phyloP scores from a whole-genome alignment of 2,113 vertebrate genomes.

The Prionailurus bengalensis region DNA sequence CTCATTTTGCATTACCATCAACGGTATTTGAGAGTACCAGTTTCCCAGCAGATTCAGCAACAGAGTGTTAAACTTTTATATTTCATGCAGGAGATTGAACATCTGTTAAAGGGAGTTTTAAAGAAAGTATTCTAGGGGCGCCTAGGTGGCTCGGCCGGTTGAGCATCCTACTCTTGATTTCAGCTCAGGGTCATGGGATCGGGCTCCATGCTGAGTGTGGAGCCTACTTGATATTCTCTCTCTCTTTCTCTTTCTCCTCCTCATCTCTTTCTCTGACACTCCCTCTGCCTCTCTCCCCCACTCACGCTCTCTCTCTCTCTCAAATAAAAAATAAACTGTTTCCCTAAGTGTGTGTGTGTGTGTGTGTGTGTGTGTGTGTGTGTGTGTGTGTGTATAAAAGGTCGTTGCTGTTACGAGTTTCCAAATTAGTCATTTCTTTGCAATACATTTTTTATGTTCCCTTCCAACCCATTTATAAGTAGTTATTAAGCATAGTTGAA shows the following conservation, averaged over 20 bases:
- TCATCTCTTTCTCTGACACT: no score
- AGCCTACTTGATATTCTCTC: no score
- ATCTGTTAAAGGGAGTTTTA: neutral
- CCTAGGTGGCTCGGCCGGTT: no score
- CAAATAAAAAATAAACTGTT: no score
- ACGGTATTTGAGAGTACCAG: neutral
- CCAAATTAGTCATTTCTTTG: neutral
- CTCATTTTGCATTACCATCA: neutral
- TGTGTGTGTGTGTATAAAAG: neutral
- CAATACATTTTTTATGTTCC: neutral
- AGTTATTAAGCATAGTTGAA: neutral
- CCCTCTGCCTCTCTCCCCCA: no score
- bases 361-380: neutral
- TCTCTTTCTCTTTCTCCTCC: no score
- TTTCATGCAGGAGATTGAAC: neutral
- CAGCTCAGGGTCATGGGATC: no score
- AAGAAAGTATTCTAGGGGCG: neutral
- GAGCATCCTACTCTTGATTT: no score
- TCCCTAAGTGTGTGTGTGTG: neutral
- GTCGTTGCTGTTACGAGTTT: neutral
- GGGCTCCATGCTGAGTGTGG: no score
- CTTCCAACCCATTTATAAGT: neutral
- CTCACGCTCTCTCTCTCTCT: no score
- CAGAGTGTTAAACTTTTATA: neutral
- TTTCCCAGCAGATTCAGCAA: slow-evolving; percentile 16